These are phyloP conservation scores for Leptoteleia sp. DNA, from an alignment of 1,140 invertebrate genomes.

Conservation along the genomic window DNA sequence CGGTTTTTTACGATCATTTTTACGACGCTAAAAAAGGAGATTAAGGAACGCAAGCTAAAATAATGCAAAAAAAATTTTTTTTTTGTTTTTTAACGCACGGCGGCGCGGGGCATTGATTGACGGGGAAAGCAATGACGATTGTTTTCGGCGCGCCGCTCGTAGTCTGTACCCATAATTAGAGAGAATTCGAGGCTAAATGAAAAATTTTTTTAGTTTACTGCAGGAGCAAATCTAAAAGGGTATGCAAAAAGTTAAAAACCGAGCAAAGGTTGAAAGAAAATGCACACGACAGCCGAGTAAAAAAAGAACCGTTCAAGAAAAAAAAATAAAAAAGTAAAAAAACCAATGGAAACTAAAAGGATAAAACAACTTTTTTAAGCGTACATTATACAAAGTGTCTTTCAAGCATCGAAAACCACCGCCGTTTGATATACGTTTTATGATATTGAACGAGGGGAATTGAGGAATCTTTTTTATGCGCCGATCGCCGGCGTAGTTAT, in stretches of 20 bases:
- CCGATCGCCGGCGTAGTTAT: constrained; percentile 56
- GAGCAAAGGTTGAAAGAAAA: constrained; percentile 1
- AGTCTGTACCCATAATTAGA: constrained; percentile 53
- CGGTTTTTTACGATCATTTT: constrained; percentile 58
- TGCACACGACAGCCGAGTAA: constrained; percentile 1
- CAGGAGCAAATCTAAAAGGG: no score
- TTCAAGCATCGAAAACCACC: constrained; percentile 75
- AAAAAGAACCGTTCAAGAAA: no score
- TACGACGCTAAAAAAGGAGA: constrained; percentile 35
- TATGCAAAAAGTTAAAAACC: no score
- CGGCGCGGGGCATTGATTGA: constrained; percentile 25
- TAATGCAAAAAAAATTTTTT: background rate
- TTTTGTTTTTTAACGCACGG: background rate
- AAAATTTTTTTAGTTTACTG: constrained; percentile 1
- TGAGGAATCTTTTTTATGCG: constrained; percentile 72
- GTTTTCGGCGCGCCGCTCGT: constrained; percentile 30
- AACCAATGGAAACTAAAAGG: no score
- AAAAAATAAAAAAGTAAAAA: no score
- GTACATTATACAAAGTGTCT: constrained; percentile 75
- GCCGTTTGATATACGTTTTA: constrained; percentile 74
- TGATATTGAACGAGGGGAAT: constrained; percentile 71
- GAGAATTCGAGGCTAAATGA: constrained; percentile 43
- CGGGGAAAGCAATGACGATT: constrained; percentile 10
- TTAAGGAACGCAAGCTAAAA: background rate
- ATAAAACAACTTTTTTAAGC: constrained; percentile 37